Evolutionary conservation across 2,113 vertebrate species (phyloP).

Genomic region (Tylochromis polylepis): DNA sequence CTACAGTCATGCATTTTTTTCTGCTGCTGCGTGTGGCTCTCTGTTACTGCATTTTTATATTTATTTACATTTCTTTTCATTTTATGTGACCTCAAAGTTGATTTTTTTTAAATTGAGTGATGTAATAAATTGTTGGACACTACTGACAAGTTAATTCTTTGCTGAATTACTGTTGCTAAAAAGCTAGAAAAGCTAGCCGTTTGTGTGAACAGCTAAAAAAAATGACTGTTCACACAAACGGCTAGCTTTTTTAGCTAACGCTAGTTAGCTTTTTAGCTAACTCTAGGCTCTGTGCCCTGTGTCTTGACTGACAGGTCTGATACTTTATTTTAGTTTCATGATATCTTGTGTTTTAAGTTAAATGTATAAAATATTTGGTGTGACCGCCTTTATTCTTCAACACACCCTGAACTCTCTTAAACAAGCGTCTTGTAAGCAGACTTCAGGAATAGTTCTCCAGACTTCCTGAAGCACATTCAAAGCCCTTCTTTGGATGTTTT

Average conservation of each 20-base stretch:
- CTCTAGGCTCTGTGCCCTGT: background rate
- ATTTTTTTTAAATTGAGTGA: background rate
- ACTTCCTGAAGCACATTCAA: too few species aligned
- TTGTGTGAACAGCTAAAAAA: fast-evolving
- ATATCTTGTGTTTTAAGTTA: too few species aligned
- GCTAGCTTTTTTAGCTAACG: background rate
- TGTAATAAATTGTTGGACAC: background rate
- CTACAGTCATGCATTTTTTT: background rate
- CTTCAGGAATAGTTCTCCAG: too few species aligned
- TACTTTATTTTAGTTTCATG: too few species aligned
- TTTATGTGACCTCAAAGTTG: background rate
- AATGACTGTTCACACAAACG: fast-evolving
- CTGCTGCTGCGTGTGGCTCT: fast-evolving
- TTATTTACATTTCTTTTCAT: background rate
- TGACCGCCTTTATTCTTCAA: too few species aligned
- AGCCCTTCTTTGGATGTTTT: too few species aligned
- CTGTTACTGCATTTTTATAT: background rate
- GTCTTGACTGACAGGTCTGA: background rate
- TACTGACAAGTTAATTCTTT: background rate
- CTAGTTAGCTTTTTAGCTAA: background rate
- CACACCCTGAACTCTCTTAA: too few species aligned
- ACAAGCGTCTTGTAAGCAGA: too few species aligned
- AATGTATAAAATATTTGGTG: too few species aligned
- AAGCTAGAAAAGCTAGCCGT: too few species aligned
- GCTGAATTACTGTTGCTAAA: background rate